Conservation (phyloP, 2,797 vertebrate genomes). For the Eulemur rubriventer region DNA sequence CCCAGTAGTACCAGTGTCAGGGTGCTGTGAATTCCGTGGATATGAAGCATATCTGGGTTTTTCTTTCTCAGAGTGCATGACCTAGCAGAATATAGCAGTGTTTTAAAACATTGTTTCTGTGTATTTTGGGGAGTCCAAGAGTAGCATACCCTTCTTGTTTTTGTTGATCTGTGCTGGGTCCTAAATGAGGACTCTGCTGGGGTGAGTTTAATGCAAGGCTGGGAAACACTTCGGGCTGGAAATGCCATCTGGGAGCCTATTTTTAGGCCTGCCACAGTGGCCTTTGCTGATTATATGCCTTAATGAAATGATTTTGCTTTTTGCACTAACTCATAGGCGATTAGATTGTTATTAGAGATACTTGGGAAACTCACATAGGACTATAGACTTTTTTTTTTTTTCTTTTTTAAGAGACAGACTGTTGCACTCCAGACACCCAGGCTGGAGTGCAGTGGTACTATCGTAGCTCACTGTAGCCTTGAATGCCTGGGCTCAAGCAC, state of each 20-base stretch:
- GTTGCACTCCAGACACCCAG: neutral
- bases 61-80: neutral
- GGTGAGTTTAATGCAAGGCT: neutral
- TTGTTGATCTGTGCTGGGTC: neutral
- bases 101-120: neutral
- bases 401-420: neutral
- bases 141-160: neutral
- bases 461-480: no score
- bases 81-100: neutral
- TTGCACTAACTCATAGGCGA: neutral
- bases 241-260: neutral
- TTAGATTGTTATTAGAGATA: neutral
- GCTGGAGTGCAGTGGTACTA: no score
- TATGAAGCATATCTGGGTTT: neutral
- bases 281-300: conserved; percentile 17
- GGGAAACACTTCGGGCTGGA: neutral
- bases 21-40: neutral
- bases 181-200: neutral
- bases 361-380: neutral
- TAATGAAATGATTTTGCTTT: neutral
- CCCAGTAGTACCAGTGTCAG: neutral
- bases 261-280: neutral
- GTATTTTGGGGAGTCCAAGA: neutral
- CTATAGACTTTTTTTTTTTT: neutral
- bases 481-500: no score